Percentiles rank a stretch among this genome's conserved stretches.
These are phyloP conservation scores for Macaria liturata DNA, from an alignment of 2,888 invertebrate species.

Conservation along the genomic window DNA sequence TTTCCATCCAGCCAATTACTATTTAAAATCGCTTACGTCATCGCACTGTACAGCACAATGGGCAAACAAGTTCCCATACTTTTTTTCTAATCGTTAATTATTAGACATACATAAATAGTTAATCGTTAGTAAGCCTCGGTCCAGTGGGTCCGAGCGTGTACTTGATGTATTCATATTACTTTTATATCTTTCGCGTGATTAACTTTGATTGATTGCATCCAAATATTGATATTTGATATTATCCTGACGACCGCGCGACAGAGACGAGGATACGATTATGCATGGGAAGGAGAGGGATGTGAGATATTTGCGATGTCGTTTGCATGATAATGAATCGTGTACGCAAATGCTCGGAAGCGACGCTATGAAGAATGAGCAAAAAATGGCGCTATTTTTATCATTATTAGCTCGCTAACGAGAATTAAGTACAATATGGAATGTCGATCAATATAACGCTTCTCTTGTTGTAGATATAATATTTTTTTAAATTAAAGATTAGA, in stretches of 20 bases:
- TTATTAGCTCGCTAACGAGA: neutral
- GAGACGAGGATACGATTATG: conserved; percentile 41
- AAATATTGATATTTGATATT: conserved; percentile 80
- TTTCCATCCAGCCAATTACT: conserved; percentile 60
- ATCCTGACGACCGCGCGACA: conserved; percentile 50
- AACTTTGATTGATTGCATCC: conserved; percentile 81
- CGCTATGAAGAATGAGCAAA: conserved; percentile 36
- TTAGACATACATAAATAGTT: conserved; percentile 41
- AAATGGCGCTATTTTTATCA: conserved; percentile 15
- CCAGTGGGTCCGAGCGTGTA: conserved; percentile 59
- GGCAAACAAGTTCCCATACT: conserved; percentile 59
- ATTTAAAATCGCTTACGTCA: conserved; percentile 72
- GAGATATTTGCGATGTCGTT: conserved; percentile 44
- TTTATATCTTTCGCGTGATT: conserved; percentile 82
- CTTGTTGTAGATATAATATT: no score
- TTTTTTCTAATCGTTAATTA: conserved; percentile 75
- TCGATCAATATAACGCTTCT: no score
- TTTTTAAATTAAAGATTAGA: no score
- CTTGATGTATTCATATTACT: conserved; percentile 79
- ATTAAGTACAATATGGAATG: no score
- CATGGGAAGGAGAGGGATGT: conserved; percentile 38
- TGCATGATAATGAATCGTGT: conserved; percentile 53
- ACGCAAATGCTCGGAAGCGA: conserved; percentile 55
- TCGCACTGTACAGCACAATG: conserved; percentile 65
- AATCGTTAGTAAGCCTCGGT: conserved; percentile 54